Base-by-base conservation (phyloP, 2,797 vertebrate genomes). In the Molothrus aeneus region DNA sequence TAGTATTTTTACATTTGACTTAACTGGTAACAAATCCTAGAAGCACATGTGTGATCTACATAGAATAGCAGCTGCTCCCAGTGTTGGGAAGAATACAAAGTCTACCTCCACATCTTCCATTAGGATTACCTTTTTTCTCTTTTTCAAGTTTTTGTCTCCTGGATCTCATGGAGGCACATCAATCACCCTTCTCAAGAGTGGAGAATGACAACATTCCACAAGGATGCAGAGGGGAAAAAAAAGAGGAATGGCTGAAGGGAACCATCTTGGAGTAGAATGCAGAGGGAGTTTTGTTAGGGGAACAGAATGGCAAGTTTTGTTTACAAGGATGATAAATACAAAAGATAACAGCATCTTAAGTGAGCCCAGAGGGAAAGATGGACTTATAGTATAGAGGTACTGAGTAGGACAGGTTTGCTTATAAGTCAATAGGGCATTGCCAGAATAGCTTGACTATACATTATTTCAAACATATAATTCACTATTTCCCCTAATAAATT, bases 401-500 rank as follows among this genome's bases (percentile, higher is more conserved):
- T 64, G 57, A 91, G 63, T 91, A 83, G 66, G 71, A 57, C 19
- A 80, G 17, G 26, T 72, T 87, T 87, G 40, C 26, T 61, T 92
- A 2, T 71, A 92, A 94, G 74, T 45, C 75, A 38, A 7, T 22
- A 89, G 26, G 28, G 31, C 17, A 36, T 40, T 82, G 80, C 90
- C 53, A 82, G 80, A 53, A 40, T 26, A 84, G 34, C 59, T 50
- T 68, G 57, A 36, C 85, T 86, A 24, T 70, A 54, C 6, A 2
- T 92, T 80, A 56, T 88, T 96, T 91, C 51, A 69, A 71, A 95
- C 40, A 17, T 86, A 75, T 84, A 9, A 42, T 78, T 96, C 54
- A 53, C 25, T 71, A 11, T 72, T 92, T 51, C 34, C 25, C 28
- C 20, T 73, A 80, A 93, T 96, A 93, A 93, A 95, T 91, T 83